Base-by-base conservation (phyloP, 2,113 vertebrate species). In the Myodes glareolus region DNA sequence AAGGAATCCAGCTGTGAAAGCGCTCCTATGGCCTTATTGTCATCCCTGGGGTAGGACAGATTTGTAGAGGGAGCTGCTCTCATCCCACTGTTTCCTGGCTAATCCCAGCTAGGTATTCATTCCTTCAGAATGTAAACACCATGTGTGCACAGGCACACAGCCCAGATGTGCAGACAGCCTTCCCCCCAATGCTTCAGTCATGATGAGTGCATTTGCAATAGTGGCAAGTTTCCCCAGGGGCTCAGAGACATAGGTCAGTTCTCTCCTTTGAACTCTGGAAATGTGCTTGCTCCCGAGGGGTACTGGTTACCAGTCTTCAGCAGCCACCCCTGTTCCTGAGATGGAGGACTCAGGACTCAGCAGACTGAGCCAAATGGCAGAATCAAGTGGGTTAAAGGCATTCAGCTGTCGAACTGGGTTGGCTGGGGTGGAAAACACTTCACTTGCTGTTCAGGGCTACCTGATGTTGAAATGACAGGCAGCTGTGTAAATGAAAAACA, bases 1-100 rank as follows among this genome's bases (percentile, higher is more conserved):
- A 36, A 82, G 63, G 87, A 97, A 97, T 94, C 94, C 92, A 92
- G 65, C 95, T 97, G 96, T 96, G 96, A 94, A 97, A 97, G 94
- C 68, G 80, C 68, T 91, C 98, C 95, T 93, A 42, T 36, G 91
- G n/a, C 65, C 92, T 5, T 95, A 52, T 97, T 98, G 92, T 68
- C 73, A 75, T 86, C n/a, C 58, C 67, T 92, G 80, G 95, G 96
- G 77, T 76, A 96, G 33, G 42, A 76, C 13, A 73, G 47, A n/a
- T 39, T 96, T 97, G 39, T 94, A 80, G 88, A 97, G 96, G 50
- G 13, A 96, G 95, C 76, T 1, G 12, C 17, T 84, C 95, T 94
- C 90, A 97, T 88, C 94, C 76, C 0, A 0, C 94, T 93, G 96
- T 90, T 97, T 97, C 94, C 76, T 42, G 90, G 89, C 96, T 96